Base-by-base conservation (phyloP, 2,888 invertebrate genomes). In the Hypercompe scribonia region DNA sequence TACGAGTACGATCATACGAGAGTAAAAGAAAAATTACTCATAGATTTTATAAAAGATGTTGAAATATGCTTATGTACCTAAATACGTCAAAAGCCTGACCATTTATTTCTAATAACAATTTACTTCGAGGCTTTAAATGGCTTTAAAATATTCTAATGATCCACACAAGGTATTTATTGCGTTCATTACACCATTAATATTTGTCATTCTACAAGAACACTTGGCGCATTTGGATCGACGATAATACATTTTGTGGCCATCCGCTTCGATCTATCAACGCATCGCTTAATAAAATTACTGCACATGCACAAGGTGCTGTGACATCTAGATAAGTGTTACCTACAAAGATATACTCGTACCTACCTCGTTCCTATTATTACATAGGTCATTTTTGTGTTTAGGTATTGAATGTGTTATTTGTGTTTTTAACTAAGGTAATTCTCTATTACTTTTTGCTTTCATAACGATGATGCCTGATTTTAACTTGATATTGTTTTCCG, bases 181-280 rank as follows among this genome's bases (percentile, higher is more conserved):
- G 73, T 75, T 82, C 71, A 78, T 34, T 63, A 21, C 68, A 70
- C 76, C 76, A 83, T 78, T 79, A 78, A 83, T 84, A 82, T 75
- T 71, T 83, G 87, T 86, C 86, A 77, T 74, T 78, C 77, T 85
- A 87, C 85, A 85, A 87, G 85, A 88, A 84, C 78, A 81, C 79
- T 90, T 90, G 91, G 90, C 86, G 70, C 65, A 68, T 68, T 65
- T 46, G 33, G 75, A 64, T 15, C 34, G 42, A n/a, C 63, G 69
- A 64, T 65, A 72, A 65, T 72, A 75, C 73, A 72, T 71, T 66
- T 64, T 64, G 76, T 74, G 78, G 73, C 83, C 88, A 88, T 81
- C 78, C 86, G 87, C 83, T 86, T 68, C 77, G 83, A 90, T 89
- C 90, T 90, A 88, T 92, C 90, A 91, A 85, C 75, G 81, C 89